Percentiles rank a stretch among this genome's conserved stretches.
These are phyloP conservation scores for Geococcyx californianus DNA, from an alignment of 2,113 vertebrate species.

Conservation along the genomic window DNA sequence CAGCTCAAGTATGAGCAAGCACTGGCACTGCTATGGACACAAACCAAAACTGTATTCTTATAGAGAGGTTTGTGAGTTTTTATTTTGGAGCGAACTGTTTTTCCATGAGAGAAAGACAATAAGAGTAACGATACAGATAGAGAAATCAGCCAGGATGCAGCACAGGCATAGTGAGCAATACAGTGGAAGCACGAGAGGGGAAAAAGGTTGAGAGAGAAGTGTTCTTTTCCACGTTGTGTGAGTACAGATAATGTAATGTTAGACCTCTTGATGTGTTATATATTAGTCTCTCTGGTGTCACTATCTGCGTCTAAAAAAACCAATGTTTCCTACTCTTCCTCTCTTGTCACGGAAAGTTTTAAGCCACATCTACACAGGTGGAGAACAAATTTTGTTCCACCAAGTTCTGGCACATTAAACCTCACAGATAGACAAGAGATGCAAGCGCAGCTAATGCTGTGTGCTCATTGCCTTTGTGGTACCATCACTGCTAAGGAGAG, in stretches of 20 bases:
- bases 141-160: neutral
- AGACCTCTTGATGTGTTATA: neutral
- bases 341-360: neutral
- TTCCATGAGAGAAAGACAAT: neutral
- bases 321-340: neutral
- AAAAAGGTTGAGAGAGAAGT: neutral
- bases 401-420: constrained; percentile 23
- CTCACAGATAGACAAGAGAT: neutral
- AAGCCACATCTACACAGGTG: neutral
- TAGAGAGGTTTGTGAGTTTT: neutral
- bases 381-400: constrained; percentile 16
- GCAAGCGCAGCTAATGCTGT: neutral
- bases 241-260: neutral
- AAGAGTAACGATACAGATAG: neutral
- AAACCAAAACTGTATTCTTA: neutral
- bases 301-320: neutral
- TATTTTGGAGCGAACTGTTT: neutral
- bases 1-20: neutral
- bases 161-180: neutral
- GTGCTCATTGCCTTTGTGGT: constrained; percentile 48
- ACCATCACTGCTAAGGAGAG: neutral
- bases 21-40: neutral
- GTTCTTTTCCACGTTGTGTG: neutral
- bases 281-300: neutral
- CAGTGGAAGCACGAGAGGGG: neutral